phyloP scores from a whole-genome alignment of 2,797 vertebrate genomes.

The Bradypus variegatus region DNA sequence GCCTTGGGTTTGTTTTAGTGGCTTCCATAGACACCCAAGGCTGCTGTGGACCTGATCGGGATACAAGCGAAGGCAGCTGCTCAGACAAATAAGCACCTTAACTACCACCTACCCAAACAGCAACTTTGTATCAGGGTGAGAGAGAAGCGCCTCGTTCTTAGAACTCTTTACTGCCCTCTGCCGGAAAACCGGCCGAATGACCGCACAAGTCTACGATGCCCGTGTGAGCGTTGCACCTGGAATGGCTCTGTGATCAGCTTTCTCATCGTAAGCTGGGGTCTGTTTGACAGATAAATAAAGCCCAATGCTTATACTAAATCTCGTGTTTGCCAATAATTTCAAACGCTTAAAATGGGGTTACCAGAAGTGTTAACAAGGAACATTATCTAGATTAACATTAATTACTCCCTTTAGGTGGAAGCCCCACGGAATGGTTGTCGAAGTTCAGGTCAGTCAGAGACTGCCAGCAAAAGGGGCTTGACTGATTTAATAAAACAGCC shows the following conservation, averaged over 20 bases:
- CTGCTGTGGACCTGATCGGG: not conserved
- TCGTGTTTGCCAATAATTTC: not conserved
- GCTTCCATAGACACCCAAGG: not conserved
- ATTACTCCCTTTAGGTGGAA: not conserved
- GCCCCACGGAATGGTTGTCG: not conserved
- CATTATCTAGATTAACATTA: not conserved
- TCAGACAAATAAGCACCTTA: not conserved
- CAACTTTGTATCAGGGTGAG: not conserved
- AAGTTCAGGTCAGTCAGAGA: constrained; percentile 1
- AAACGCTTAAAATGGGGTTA: not conserved
- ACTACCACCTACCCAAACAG: not conserved
- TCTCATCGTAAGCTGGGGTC: not conserved
- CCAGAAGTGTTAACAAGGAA: not conserved
- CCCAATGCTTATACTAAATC: not conserved
- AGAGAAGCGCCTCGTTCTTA: not conserved
- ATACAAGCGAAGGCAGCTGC: not conserved
- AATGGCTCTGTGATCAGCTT: not conserved
- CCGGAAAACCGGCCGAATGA: not conserved
- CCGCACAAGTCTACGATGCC: not conserved
- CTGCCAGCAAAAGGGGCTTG: not conserved
- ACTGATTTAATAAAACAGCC: not conserved
- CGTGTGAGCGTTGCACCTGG: not conserved
- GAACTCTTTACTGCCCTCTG: not conserved
- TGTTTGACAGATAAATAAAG: not conserved
- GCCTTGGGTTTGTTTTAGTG: not conserved